phyloP scores from a whole-genome alignment of 2,797 vertebrate genomes.

The Sebastes hopkinsi region DNA sequence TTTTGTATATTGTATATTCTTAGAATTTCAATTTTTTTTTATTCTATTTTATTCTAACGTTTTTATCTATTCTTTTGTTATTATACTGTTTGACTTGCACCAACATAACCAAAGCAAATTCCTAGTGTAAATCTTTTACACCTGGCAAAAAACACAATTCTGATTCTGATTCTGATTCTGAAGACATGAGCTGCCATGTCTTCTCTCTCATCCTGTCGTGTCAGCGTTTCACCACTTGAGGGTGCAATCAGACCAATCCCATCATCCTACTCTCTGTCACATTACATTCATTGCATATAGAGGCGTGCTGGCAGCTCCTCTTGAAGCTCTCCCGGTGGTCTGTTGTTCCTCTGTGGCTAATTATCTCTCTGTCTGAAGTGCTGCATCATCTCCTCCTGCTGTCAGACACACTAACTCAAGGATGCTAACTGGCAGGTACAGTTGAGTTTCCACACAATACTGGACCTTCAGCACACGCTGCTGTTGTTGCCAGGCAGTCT shows the following conservation, averaged over 20 bases:
- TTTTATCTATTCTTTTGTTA: too few relatives aligned
- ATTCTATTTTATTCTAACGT: too few relatives aligned
- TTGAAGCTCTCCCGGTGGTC: constrained; percentile 14
- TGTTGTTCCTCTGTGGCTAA: constrained; percentile 59
- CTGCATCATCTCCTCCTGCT: constrained; percentile 59
- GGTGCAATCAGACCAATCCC: constrained; percentile 52
- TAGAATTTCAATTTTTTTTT: too few relatives aligned
- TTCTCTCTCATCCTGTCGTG: constrained; percentile 11
- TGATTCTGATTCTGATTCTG: too few relatives aligned
- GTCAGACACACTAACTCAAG: constrained; percentile 33
- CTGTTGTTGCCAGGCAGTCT: constrained; percentile 30
- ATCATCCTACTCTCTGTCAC: background rate
- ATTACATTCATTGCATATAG: background rate
- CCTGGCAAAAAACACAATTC: too few relatives aligned
- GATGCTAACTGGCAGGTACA: constrained; percentile 17
- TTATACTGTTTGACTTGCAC: too few relatives aligned
- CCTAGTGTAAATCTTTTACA: too few relatives aligned
- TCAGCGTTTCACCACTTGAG: constrained; percentile 57
- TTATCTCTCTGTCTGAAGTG: constrained; percentile 53
- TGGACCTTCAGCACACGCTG: constrained; percentile 7
- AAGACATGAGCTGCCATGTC: background rate
- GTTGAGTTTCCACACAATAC: constrained; percentile 16
- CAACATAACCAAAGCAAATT: too few relatives aligned
- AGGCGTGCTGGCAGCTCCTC: constrained; percentile 1
- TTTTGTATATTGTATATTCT: too few relatives aligned